Conservation (phyloP, 2,888 invertebrate genomes). For the Plagodis dolabraria region DNA sequence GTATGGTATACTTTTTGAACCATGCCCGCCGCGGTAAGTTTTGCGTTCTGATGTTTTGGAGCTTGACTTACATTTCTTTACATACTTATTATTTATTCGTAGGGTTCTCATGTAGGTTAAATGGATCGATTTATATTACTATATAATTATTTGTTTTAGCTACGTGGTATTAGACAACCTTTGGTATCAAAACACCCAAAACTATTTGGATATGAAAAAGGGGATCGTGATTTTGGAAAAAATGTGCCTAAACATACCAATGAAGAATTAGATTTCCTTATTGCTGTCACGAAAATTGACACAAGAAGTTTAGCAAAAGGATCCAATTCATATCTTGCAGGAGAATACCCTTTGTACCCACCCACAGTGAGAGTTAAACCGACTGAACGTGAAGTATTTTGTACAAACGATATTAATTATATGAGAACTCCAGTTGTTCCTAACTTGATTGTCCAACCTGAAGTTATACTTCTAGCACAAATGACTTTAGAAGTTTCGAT, state of each 20-base stretch:
- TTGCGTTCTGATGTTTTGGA: no score
- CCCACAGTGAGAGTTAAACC: constrained; percentile 41
- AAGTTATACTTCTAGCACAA: constrained; percentile 62
- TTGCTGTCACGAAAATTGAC: constrained; percentile 69
- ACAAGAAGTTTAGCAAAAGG: constrained; percentile 54
- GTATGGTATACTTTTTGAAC: no score
- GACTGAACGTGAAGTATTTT: constrained; percentile 54
- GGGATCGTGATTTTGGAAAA: constrained; percentile 52
- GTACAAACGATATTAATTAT: constrained; percentile 72
- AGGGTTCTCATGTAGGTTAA: no score
- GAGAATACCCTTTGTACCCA: constrained; percentile 68
- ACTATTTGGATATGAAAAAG: constrained; percentile 63
- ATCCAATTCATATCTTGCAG: constrained; percentile 54
- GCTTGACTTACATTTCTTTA: no score
- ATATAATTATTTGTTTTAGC: constrained; percentile 38
- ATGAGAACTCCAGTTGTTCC: constrained; percentile 49
- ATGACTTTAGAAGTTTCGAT: constrained; percentile 71
- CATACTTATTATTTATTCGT: no score
- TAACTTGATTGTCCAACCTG: constrained; percentile 52
- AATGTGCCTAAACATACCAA: constrained; percentile 30
- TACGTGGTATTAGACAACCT: constrained; percentile 54
- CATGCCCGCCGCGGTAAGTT: no score
- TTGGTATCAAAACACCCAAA: constrained; percentile 28
- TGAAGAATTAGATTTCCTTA: constrained; percentile 55
- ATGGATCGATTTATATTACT: no score